phyloP scores from a whole-genome alignment of 2,888 invertebrate species.

The Mylabris sibirica region DNA sequence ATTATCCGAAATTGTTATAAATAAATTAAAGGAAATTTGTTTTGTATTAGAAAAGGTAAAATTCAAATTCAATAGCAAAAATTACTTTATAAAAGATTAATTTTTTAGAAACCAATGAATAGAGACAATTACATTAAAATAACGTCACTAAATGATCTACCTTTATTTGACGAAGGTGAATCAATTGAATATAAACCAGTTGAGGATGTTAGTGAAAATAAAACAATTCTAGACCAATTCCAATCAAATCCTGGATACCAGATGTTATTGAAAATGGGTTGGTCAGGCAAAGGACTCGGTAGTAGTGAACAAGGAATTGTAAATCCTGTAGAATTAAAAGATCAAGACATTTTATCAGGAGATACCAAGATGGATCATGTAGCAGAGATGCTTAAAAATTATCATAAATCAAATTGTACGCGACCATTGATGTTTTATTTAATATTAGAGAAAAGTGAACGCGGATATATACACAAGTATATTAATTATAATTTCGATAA shows the following conservation, averaged over 20 bases:
- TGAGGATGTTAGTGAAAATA: neutral
- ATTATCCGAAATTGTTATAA: constrained; percentile 12
- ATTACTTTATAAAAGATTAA: neutral
- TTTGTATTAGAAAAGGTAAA: constrained; percentile 24
- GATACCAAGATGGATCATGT: too few relatives aligned
- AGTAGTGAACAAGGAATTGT: constrained; percentile 25
- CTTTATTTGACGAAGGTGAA: neutral
- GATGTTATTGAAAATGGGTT: constrained; percentile 28
- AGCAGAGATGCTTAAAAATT: too few relatives aligned
- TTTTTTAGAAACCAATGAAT: neutral
- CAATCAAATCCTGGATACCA: constrained; percentile 19
- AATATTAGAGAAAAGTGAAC: too few relatives aligned
- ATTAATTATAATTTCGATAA: too few relatives aligned
- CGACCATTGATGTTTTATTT: neutral
- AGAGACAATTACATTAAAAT: too few relatives aligned
- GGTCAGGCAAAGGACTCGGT: constrained; percentile 25
- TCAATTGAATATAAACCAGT: neutral
- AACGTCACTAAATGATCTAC: too few relatives aligned
- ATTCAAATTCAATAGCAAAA: neutral
- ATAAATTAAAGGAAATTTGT: constrained; percentile 20
- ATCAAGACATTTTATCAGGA: too few relatives aligned
- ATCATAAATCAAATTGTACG: too few relatives aligned
- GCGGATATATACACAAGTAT: too few relatives aligned
- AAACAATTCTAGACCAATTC: too few relatives aligned
- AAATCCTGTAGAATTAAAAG: constrained; percentile 16